Percentiles rank a stretch among this genome's conserved stretches.
phyloP scores from a whole-genome alignment of 2,113 vertebrate species.

The Choloepus hoffmanni region DNA sequence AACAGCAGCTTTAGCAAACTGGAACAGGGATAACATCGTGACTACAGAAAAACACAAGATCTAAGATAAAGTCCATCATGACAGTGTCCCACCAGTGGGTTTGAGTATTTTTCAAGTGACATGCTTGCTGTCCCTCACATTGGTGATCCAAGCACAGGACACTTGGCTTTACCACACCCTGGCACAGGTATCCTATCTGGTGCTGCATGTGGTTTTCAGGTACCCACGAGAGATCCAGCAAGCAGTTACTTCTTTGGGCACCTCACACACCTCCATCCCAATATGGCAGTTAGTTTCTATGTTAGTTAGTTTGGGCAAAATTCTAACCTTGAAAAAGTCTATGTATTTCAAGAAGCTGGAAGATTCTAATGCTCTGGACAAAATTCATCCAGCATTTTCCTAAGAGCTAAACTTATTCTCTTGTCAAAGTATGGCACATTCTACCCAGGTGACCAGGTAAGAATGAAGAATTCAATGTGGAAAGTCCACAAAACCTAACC shows the following conservation, averaged over 20 bases:
- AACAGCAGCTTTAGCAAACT: no score
- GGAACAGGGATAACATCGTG: background rate
- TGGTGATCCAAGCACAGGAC: background rate
- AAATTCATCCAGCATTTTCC: background rate
- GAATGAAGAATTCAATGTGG: background rate
- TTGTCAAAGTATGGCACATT: background rate
- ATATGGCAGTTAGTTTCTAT: background rate
- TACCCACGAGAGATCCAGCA: background rate
- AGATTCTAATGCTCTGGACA: background rate
- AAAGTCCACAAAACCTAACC: background rate
- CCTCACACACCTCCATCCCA: background rate
- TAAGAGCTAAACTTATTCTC: background rate
- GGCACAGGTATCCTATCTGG: no score
- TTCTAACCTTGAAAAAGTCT: background rate
- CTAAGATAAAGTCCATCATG: background rate
- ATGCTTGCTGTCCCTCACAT: background rate
- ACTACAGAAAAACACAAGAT: background rate
- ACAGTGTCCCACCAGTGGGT: background rate
- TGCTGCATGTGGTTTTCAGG: background rate
- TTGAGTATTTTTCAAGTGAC: background rate
- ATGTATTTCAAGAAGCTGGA: background rate
- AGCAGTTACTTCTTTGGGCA: background rate
- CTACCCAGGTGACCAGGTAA: background rate
- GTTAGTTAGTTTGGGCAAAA: background rate
- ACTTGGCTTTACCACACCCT: background rate